Base-by-base conservation (phyloP, 2,797 vertebrate species). In the Hydrocynus forskahlii region DNA sequence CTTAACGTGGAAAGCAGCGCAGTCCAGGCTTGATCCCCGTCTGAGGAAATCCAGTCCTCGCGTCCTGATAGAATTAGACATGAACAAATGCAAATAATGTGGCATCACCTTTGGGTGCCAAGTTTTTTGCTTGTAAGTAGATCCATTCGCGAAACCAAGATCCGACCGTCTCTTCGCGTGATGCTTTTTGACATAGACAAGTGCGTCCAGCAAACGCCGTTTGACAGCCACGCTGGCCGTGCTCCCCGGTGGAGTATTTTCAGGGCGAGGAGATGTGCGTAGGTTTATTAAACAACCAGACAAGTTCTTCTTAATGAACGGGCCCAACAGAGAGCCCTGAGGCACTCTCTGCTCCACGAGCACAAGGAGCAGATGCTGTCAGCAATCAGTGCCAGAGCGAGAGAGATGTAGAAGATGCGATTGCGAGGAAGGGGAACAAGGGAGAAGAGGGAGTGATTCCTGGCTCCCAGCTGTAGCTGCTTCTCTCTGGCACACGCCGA, bases 271-370 rank as follows among this genome's bases (percentile, higher is more conserved):
- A 63, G 73, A 81, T 14, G 57, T 76, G 66, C 16, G 35, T 59
- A 25, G 52, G 21, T 77, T 76, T 77, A 80, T 80, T 82, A 77
- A 77, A 80, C 70, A 74, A 80, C 38, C 67, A 64, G 73, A 76
- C 69, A 5, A 70, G 66, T 60, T 81, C 45, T 25, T 66, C 64
- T 81, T 83, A 83, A 83, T 81, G 84, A 85, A 64, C 13, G 71
- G 72, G 48, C 76, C 76, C 62, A 67, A 7, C 29, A 0, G 45
- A 60, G 55, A 57, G 54, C 75, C 75, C 75, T 72, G 80, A 68
- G 60, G 74, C 38, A 74, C 54, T 38, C 71, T 45, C 1, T 43
- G 21, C 75, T 66, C 38, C 63, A 43, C 12, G 3, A 62, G 43
- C 19, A 5, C 19, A 38, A 74, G 75, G 38, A 55, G 60, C 69